phyloP scores from a whole-genome alignment of 2,888 invertebrate genomes.

The Lysandra bellargus region DNA sequence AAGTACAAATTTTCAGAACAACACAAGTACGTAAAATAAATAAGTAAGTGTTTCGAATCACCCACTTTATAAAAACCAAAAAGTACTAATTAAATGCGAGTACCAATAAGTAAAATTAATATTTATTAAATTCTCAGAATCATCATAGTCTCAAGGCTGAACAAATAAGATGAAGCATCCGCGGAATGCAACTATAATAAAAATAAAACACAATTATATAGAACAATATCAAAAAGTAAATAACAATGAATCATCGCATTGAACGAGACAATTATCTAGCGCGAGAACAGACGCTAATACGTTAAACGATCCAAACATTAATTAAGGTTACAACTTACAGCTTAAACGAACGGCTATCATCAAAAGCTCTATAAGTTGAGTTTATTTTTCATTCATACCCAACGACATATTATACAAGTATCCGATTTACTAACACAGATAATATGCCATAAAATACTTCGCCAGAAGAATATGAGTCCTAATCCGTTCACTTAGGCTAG shows the following conservation, averaged over 20 bases:
- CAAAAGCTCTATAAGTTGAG: slow-evolving; percentile 71
- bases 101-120: neutral
- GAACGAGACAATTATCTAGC: slow-evolving; percentile 49
- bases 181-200: neutral
- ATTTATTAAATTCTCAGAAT: neutral
- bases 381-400: slow-evolving; percentile 77
- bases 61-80: neutral
- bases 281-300: slow-evolving; percentile 54
- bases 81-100: neutral
- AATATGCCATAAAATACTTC: slow-evolving; percentile 52
- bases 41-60: neutral
- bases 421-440: slow-evolving; percentile 74
- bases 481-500: slow-evolving; percentile 41
- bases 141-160: neutral
- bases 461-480: slow-evolving; percentile 44
- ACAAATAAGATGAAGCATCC: neutral
- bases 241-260: slow-evolving; percentile 58
- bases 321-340: slow-evolving; percentile 76
- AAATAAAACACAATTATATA: slow-evolving; percentile 28
- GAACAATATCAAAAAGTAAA: slow-evolving; percentile 34
- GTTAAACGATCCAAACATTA: slow-evolving; percentile 66
- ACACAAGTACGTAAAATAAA: neutral
- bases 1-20: slow-evolving; percentile 3
- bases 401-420: slow-evolving; percentile 72
- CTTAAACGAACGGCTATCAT: slow-evolving; percentile 64